phyloP scores from a whole-genome alignment of 2,113 vertebrate species.

The Pyxicephalus adspersus region DNA sequence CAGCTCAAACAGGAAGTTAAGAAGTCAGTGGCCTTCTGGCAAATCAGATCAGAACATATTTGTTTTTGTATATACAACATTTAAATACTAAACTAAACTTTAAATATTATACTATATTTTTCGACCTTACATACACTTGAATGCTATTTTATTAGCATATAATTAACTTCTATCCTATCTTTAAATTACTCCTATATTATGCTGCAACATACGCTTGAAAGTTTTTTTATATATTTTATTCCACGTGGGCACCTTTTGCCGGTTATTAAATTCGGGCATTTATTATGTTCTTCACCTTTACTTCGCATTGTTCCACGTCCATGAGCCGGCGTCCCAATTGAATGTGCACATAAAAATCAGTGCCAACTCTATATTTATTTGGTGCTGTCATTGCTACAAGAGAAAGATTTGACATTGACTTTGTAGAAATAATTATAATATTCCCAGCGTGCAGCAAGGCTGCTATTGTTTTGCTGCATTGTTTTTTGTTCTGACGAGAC shows the following conservation, averaged over 20 bases:
- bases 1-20: no score
- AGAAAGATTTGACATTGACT: slow-evolving; percentile 12
- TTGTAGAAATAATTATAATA: slow-evolving; percentile 36
- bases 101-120: no score
- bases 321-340: slow-evolving; percentile 8
- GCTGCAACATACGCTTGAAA: no score
- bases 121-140: no score
- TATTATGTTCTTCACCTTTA: slow-evolving; percentile 27
- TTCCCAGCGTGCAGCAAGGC: slow-evolving; percentile 3
- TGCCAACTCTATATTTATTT: slow-evolving; percentile 43
- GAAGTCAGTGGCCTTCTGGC: no score
- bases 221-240: no score
- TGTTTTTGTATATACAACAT: no score
- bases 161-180: no score
- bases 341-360: slow-evolving; percentile 20
- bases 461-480: slow-evolving; percentile 20
- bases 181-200: no score
- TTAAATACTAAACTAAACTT: no score
- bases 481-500: not conserved
- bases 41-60: no score
- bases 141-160: no score
- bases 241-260: not conserved
- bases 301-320: slow-evolving; percentile 3
- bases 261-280: slow-evolving; percentile 17
- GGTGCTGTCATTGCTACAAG: slow-evolving; percentile 17